Conservation (phyloP, 1,140 invertebrate genomes). For the Bombus sibiricus region DNA sequence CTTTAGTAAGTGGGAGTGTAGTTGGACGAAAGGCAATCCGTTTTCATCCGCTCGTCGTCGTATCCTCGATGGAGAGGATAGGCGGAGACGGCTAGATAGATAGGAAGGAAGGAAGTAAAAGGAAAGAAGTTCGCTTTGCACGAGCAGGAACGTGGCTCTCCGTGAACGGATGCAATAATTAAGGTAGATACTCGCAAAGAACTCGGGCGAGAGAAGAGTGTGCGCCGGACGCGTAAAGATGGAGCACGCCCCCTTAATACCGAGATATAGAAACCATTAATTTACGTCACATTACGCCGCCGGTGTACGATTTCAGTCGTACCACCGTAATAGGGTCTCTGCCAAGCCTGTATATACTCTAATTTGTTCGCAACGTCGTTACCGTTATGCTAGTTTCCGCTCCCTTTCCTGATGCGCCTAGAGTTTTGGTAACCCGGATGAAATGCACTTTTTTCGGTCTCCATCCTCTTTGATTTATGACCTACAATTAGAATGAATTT, state of each 20-base stretch:
- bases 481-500: background rate
- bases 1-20: constrained; percentile 64
- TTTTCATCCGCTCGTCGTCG: constrained; percentile 66
- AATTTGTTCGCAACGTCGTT: constrained; percentile 55
- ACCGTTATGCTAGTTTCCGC: background rate
- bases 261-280: constrained; percentile 66
- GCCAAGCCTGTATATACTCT: constrained; percentile 29
- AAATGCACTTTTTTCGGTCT: background rate
- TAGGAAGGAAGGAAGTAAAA: constrained; percentile 27
- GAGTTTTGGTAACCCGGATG: background rate
- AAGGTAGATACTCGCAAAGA: constrained; percentile 52
- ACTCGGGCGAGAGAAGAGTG: constrained; percentile 28
- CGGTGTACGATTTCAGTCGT: constrained; percentile 31
- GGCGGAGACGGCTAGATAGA: background rate
- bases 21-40: constrained; percentile 68
- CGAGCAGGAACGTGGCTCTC: constrained; percentile 30
- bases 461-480: background rate
- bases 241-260: constrained; percentile 57
- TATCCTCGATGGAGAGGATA: constrained; percentile 7
- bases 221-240: constrained; percentile 44
- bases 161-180: constrained; percentile 65
- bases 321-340: constrained; percentile 28
- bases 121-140: constrained; percentile 47
- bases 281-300: constrained; percentile 61
- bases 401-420: background rate